phyloP scores from a whole-genome alignment of 2,113 vertebrate species.

The Neoarius graeffei region DNA sequence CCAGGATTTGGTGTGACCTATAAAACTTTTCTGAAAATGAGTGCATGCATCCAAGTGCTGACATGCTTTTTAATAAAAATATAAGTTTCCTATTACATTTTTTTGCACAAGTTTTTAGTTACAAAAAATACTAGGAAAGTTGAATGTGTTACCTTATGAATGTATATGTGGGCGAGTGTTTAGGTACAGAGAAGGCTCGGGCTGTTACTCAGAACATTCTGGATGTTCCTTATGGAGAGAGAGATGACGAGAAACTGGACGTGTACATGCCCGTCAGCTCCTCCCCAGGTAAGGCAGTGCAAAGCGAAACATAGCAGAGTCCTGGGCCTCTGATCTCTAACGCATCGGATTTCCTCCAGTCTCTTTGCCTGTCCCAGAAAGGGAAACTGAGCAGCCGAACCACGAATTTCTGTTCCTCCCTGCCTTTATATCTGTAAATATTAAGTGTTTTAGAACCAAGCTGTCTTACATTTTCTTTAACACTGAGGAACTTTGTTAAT shows the following conservation, averaged over 20 bases:
- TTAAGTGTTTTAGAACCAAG: neutral
- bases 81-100: neutral
- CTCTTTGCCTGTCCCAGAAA: neutral
- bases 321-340: neutral
- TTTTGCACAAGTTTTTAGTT: neutral
- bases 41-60: neutral
- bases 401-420: neutral
- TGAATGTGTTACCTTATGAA: neutral
- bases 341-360: neutral
- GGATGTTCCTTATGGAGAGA: constrained; percentile 79
- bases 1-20: neutral
- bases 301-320: neutral
- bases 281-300: constrained; percentile 66
- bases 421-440: neutral
- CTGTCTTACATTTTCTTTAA: neutral
- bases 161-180: constrained; percentile 17
- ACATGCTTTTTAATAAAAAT: neutral
- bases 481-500: neutral
- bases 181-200: constrained; percentile 79
- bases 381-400: neutral
- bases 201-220: constrained; percentile 66
- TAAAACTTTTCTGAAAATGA: neutral
- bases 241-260: constrained; percentile 81
- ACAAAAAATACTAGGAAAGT: neutral
- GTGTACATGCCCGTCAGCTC: constrained; percentile 79